Conservation (phyloP, 2,888 invertebrate genomes). For the Lasioglossum villosulum region DNA sequence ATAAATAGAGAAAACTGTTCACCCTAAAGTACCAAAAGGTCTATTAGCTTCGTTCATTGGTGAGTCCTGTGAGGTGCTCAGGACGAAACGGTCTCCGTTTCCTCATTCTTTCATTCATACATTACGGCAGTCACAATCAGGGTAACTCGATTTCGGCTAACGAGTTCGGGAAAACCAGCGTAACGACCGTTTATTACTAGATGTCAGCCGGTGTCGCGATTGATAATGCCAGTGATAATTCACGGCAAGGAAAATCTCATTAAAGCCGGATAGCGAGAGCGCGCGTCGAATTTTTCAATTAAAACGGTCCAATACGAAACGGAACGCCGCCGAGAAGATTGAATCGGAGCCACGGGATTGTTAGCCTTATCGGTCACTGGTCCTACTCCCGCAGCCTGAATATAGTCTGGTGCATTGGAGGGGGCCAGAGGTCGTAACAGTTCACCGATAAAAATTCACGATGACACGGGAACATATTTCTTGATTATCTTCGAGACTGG, state of each 20-base stretch:
- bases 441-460: conserved; percentile 24
- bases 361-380: conserved; percentile 41
- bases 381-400: conserved; percentile 1
- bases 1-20: not conserved
- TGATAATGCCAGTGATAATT: conserved; percentile 23
- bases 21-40: not conserved
- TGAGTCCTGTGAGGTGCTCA: not conserved
- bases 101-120: not conserved
- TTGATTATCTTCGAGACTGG: conserved; percentile 31
- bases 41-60: not conserved
- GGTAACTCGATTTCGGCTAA: conserved; percentile 1
- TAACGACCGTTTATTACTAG: conserved; percentile 21
- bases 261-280: not conserved
- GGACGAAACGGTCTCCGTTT: not conserved
- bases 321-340: conserved; percentile 1
- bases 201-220: conserved; percentile 1
- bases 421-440: not conserved
- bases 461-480: conserved; percentile 26
- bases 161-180: not conserved
- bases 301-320: conserved; percentile 20
- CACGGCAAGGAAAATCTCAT: conserved; percentile 23
- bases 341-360: conserved; percentile 33
- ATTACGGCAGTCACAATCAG: conserved; percentile 6
- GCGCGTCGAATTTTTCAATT: conserved; percentile 37
- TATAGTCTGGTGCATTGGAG: not conserved